Evolutionary conservation across 1,140 invertebrate genomes (phyloP).

Genomic region (Oppia nitens): DNA sequence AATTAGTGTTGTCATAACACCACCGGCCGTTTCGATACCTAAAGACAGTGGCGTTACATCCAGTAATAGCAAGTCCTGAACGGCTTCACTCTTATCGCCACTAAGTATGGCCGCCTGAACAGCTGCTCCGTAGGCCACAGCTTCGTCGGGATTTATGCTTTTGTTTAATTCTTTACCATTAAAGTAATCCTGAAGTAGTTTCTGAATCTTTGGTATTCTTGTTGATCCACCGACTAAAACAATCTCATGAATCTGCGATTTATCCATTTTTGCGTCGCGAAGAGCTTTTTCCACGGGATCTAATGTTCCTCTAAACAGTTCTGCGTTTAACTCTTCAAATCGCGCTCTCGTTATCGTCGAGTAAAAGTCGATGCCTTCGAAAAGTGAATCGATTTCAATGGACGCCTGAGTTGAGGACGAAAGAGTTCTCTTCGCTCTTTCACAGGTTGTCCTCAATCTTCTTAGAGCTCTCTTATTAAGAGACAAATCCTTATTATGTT

Average conservation of each 20-base stretch:
- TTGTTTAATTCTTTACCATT: constrained; percentile 95
- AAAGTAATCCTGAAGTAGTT: constrained; percentile 47
- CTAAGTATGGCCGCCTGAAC: constrained; percentile 58
- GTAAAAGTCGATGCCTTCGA: constrained; percentile 93
- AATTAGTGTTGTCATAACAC: constrained; percentile 88
- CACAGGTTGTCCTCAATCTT: constrained; percentile 78
- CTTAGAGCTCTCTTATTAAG: constrained; percentile 76
- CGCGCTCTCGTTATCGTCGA: constrained; percentile 81
- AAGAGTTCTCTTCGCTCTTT: constrained; percentile 85
- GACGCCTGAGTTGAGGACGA: constrained; percentile 70
- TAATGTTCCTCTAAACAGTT: constrained; percentile 85
- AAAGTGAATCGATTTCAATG: no score
- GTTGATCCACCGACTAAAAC: constrained; percentile 94
- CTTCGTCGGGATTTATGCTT: constrained; percentile 87
- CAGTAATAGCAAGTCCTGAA: constrained; percentile 71
- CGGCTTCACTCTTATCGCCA: constrained; percentile 84
- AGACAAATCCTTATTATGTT: constrained; percentile 85
- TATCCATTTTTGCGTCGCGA: constrained; percentile 28
- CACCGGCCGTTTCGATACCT: constrained; percentile 91
- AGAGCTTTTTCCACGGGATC: constrained; percentile 60
- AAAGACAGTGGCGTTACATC: constrained; percentile 87
- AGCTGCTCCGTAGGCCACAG: constrained; percentile 64
- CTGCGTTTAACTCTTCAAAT: no score
- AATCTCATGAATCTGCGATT: constrained; percentile 66
- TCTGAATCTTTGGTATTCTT: constrained; percentile 93